Percentiles rank a stretch among this genome's conserved stretches.
phyloP scores from a whole-genome alignment of 2,113 vertebrate species.

The Pontoporia blainvillei region DNA sequence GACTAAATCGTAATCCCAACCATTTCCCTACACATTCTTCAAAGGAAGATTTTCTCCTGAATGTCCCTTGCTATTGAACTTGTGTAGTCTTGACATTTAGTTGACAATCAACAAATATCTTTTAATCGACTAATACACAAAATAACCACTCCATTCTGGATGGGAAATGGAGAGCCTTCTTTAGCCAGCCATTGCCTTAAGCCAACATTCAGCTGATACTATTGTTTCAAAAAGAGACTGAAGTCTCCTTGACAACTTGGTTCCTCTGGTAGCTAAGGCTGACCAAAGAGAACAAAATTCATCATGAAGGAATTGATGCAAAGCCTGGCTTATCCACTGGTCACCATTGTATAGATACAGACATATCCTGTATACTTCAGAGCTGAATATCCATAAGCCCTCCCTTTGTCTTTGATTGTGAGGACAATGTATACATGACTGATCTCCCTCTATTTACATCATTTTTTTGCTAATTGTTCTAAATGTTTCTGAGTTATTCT shows the following conservation, averaged over 20 bases:
- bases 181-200: neutral
- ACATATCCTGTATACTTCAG: neutral
- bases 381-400: neutral
- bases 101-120: neutral
- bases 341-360: neutral
- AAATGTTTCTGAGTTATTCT: neutral
- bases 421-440: neutral
- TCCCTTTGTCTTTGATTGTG: neutral
- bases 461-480: neutral
- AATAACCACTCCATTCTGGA: neutral
- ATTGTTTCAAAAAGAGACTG: neutral
- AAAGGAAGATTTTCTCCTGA: neutral
- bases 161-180: neutral
- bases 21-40: neutral
- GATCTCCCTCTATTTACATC: neutral
- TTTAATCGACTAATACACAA: neutral
- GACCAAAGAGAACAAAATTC: neutral
- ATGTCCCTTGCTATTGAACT: neutral
- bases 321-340: neutral
- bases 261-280: neutral
- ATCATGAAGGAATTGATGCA: neutral
- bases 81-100: neutral
- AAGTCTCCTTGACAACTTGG: neutral
- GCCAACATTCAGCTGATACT: neutral
- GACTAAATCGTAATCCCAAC: neutral